Evolutionary conservation across 2,888 invertebrate species (phyloP), one percentile per base, ranked within the genome.

Genomic region (Mesorhabditis belari): DNA sequence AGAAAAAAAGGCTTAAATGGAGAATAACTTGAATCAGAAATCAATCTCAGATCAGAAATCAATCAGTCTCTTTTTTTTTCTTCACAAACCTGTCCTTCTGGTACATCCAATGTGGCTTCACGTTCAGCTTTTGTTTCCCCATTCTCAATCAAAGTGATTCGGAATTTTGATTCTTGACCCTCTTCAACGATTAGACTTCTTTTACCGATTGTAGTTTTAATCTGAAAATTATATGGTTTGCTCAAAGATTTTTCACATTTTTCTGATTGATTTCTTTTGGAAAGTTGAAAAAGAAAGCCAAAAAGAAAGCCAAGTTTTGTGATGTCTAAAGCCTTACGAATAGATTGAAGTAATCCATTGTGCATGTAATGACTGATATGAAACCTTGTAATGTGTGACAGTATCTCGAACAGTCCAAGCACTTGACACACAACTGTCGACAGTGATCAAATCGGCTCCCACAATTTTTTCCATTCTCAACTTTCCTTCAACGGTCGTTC

Each of bases 401-500:
- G 77, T 76, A 58, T 79, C 79, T 25, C 74, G 67, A 44, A 79
- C 75, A 44, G 79, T 79, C 71, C 77, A 79, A 12, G 73, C 64
- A 62, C 75, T 69, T 17, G 70, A 68, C 24, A 73, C 66, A 58
- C 71, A 73, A 49, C 71, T 69, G 58, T 75, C 74, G 23, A 75
- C 73, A 12, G 74, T 75, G 49, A 71, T 73, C 63, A 75, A 55
- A 55, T 75, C 73, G 23, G 74, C 73, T 25, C 74, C 74, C 17
- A 75, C 74, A 24, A 75, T 73, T 60, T 79, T 79, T 58, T 79
- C 77, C 76, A 79, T 79, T 54, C 71, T 69, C 57, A 79, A 62
- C 59, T 75, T 76, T 60, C 79, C 77, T 61, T 79, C 79, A 5
- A 79, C 79, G 12, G 79, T 79, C n/a, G 79, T 79, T 35, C 77